Evolutionary conservation across 1,140 invertebrate species (phyloP).

Genomic region (Eciton burchellii): DNA sequence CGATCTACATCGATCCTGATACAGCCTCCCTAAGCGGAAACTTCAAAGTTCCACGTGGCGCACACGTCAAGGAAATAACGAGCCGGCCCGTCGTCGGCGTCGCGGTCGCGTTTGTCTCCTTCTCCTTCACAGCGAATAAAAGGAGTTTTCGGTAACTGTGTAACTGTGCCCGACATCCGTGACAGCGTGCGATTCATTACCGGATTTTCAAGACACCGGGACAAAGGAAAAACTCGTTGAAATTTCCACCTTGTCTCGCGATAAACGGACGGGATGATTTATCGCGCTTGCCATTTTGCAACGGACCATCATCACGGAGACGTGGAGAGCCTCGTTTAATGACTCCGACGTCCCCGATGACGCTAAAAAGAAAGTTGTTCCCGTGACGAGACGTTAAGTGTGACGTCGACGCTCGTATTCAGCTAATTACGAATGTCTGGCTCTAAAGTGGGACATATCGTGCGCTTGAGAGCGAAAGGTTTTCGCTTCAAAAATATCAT

Average conservation of each 20-base stretch:
- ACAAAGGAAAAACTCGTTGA: not conserved
- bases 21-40: not conserved
- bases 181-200: conserved; percentile 32
- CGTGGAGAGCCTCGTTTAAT: conserved; percentile 5
- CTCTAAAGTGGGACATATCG: conserved; percentile 13
- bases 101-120: not conserved
- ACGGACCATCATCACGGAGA: not conserved
- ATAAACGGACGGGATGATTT: conserved; percentile 23
- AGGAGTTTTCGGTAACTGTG: not conserved
- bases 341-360: conserved; percentile 4
- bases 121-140: not conserved
- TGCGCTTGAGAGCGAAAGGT: not conserved
- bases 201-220: not conserved
- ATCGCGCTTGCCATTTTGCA: not conserved
- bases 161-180: not conserved
- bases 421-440: conserved; percentile 4
- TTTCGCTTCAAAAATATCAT: not conserved
- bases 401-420: not conserved
- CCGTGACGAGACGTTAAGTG: not conserved
- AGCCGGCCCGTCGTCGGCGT: not conserved
- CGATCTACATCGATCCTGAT: not conserved
- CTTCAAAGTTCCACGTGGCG: conserved; percentile 5
- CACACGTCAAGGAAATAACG: conserved; percentile 11
- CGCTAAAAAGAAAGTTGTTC: not conserved
- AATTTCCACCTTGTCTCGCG: conserved; percentile 28